These are phyloP conservation scores for Acanthosepion pharaonis DNA, from an alignment of 2,888 invertebrate genomes.

Conservation along the genomic window DNA sequence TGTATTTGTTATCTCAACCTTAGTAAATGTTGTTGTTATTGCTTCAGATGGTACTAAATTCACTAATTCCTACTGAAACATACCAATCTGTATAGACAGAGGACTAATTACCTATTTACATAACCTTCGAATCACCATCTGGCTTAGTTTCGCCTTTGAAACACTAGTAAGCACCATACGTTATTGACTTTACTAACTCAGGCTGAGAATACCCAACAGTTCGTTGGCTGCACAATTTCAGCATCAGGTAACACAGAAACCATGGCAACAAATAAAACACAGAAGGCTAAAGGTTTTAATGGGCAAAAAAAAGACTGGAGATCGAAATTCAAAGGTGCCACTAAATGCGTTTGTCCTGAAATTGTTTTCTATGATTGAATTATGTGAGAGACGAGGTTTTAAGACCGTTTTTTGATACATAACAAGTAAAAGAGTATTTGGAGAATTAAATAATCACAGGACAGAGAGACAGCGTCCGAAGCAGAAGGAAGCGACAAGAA, in stretches of 20 bases:
- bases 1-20: neutral
- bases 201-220: neutral
- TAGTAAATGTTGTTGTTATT: slow-evolving; percentile 15
- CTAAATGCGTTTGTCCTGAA: neutral
- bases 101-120: slow-evolving; percentile 8
- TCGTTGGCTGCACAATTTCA: neutral
- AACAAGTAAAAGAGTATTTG: too few relatives aligned
- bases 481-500: too few relatives aligned
- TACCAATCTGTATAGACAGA: neutral
- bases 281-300: neutral
- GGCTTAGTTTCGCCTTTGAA: neutral
- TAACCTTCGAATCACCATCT: slow-evolving; percentile 15
- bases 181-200: neutral
- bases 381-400: too few relatives aligned
- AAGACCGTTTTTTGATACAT: too few relatives aligned
- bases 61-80: neutral
- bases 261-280: neutral
- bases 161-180: neutral
- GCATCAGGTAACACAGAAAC: neutral
- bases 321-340: neutral
- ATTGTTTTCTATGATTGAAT: too few relatives aligned
- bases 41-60: neutral
- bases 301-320: neutral
- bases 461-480: too few relatives aligned
- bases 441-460: too few relatives aligned